A percentile compares a stretch with the other conserved stretches of the same genome.
Conservation (phyloP, 2,113 vertebrate genomes). For the Xerus inauris region DNA sequence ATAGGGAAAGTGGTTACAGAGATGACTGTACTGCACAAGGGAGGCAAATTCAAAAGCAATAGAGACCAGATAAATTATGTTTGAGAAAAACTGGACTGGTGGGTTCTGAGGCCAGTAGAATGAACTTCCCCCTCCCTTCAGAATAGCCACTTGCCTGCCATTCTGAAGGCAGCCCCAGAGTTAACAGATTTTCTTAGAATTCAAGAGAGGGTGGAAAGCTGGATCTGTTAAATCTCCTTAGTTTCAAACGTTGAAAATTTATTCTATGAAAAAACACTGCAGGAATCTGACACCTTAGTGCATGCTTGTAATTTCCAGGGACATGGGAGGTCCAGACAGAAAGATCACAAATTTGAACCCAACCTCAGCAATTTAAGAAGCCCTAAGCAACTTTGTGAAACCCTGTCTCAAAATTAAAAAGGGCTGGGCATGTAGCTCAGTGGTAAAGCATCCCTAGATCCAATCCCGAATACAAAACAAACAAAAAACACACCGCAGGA, state of each 20-base stretch:
- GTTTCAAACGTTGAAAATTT: background rate
- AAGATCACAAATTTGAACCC: too few relatives aligned
- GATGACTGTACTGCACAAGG: background rate
- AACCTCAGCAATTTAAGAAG: too few relatives aligned
- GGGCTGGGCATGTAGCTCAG: too few relatives aligned
- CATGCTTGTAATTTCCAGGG: too few relatives aligned
- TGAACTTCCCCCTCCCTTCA: background rate
- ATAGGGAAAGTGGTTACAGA: background rate
- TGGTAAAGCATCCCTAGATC: too few relatives aligned
- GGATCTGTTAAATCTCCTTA: background rate
- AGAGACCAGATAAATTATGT: background rate
- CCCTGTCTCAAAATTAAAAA: background rate
- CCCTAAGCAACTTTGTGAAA: too few relatives aligned
- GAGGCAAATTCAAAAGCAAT: background rate
- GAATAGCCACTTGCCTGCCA: background rate
- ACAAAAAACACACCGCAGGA: background rate
- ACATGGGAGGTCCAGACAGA: too few relatives aligned
- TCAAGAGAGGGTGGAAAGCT: background rate
- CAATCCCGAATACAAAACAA: too few relatives aligned
- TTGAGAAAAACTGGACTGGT: background rate
- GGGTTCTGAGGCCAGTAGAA: background rate
- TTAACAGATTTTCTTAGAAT: conserved; percentile 25
- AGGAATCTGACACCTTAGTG: background rate
- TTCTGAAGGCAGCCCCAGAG: background rate
- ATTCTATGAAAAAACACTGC: background rate